phyloP scores from a whole-genome alignment of 2,888 invertebrate species.

The Conus canariensis region DNA sequence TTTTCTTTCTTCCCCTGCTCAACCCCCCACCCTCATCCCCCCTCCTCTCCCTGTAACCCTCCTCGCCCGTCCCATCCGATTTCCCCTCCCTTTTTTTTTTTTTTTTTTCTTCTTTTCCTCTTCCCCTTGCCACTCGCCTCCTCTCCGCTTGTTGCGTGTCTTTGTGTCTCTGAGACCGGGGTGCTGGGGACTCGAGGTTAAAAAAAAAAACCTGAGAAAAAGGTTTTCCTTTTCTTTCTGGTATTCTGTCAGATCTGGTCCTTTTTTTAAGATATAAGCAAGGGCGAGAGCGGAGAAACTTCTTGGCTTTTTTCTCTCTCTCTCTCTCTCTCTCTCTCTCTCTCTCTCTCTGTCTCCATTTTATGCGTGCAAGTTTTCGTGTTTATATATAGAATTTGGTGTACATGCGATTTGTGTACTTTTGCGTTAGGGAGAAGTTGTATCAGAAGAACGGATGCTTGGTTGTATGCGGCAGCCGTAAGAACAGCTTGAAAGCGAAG shows the following conservation, averaged over 20 bases:
- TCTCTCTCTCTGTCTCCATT: not conserved
- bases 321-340: too few relatives aligned
- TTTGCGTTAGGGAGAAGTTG: not conserved
- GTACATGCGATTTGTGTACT: not conserved
- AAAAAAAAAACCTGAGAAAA: not conserved
- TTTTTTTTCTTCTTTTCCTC: not conserved
- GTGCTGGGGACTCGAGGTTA: not conserved
- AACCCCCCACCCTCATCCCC: not conserved
- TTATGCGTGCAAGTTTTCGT: not conserved
- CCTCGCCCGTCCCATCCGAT: too few relatives aligned
- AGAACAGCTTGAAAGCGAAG: not conserved
- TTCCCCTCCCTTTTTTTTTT: too few relatives aligned
- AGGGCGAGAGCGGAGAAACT: not conserved
- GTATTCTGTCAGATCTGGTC: not conserved
- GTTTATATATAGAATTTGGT: not conserved
- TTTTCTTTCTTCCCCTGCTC: not conserved
- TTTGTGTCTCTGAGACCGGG: not conserved
- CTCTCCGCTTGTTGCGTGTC: conserved; percentile 22
- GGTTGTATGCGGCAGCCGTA: not conserved
- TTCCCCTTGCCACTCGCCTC: not conserved
- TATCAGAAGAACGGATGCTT: not conserved
- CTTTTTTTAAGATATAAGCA: not conserved
- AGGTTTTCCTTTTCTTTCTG: not conserved
- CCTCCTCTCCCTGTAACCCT: not conserved
- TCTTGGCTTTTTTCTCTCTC: too few relatives aligned